phyloP scores from a whole-genome alignment of 2,113 vertebrate genomes.

The Triplophysa rosa region DNA sequence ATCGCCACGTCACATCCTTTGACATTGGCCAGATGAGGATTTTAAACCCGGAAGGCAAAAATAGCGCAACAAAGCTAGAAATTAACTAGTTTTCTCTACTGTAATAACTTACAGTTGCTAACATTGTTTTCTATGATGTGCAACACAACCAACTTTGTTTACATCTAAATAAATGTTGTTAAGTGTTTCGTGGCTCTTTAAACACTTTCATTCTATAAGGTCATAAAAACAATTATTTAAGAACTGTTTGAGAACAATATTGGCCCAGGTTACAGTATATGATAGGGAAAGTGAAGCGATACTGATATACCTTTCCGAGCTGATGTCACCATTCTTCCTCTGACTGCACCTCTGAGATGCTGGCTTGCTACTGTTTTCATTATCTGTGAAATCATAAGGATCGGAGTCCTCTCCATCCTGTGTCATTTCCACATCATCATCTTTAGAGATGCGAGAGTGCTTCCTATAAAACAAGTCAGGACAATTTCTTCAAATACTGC shows the following conservation, averaged over 20 bases:
- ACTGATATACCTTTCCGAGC: constrained; percentile 54
- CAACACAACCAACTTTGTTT: too few species aligned
- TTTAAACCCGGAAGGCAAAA: too few species aligned
- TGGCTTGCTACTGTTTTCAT: constrained; percentile 50
- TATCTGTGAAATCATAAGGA: constrained; percentile 58
- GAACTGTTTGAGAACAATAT: neutral
- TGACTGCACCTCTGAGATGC: constrained; percentile 43
- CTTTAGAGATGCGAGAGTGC: constrained; percentile 48
- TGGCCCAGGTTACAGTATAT: neutral
- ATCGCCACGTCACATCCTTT: too few species aligned
- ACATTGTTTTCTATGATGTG: too few species aligned
- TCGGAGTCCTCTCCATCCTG: constrained; percentile 50
- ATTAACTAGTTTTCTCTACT: too few species aligned
- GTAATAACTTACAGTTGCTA: too few species aligned
- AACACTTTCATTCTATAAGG: constrained; percentile 63
- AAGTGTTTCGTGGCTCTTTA: too few species aligned
- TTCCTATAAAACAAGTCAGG: constrained; percentile 41
- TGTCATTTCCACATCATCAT: constrained; percentile 49
- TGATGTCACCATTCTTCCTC: constrained; percentile 53
- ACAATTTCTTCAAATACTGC: neutral
- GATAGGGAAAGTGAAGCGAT: too few species aligned
- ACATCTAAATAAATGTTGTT: too few species aligned
- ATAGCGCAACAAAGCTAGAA: too few species aligned
- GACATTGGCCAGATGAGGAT: too few species aligned
- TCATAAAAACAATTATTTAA: neutral